A percentile compares a stretch with the other conserved stretches of the same genome.
Conservation (phyloP, 2,888 invertebrate species). For the Cantharis flavilabris region DNA sequence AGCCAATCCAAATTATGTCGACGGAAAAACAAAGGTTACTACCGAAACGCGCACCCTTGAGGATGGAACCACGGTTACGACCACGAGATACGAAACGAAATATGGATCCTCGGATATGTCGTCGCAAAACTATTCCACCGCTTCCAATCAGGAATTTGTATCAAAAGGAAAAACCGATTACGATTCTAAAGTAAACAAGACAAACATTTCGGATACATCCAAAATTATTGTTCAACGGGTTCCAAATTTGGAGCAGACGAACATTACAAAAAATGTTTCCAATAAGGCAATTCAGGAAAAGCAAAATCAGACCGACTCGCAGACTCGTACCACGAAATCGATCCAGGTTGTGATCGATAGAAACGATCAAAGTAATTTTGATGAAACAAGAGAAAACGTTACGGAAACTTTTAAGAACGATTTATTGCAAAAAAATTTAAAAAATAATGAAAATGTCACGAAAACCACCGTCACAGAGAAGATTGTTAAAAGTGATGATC, state of each 20-base stretch:
- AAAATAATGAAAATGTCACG: background rate
- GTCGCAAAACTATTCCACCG: background rate
- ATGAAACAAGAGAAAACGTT: background rate
- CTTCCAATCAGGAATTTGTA: background rate
- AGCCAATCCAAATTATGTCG: constrained; percentile 50
- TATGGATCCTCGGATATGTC: constrained; percentile 33
- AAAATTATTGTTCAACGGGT: background rate
- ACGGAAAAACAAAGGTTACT: constrained; percentile 68
- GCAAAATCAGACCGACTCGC: constrained; percentile 5
- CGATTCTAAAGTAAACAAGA: background rate
- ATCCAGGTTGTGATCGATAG: background rate
- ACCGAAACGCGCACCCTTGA: constrained; percentile 69
- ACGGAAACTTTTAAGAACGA: background rate
- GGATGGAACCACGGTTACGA: constrained; percentile 71
- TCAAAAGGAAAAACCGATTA: constrained; percentile 22
- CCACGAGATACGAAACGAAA: constrained; percentile 67
- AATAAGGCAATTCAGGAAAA: constrained; percentile 5
- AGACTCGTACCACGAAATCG: background rate
- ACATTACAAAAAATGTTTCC: background rate
- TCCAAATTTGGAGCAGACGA: background rate
- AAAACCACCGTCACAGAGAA: background rate
- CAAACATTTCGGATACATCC: background rate
- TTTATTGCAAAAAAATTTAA: background rate
- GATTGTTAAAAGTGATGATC: background rate
- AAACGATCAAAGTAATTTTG: background rate